Conservation (phyloP, 1,140 invertebrate genomes). For the Centruroides sculpturatus region DNA sequence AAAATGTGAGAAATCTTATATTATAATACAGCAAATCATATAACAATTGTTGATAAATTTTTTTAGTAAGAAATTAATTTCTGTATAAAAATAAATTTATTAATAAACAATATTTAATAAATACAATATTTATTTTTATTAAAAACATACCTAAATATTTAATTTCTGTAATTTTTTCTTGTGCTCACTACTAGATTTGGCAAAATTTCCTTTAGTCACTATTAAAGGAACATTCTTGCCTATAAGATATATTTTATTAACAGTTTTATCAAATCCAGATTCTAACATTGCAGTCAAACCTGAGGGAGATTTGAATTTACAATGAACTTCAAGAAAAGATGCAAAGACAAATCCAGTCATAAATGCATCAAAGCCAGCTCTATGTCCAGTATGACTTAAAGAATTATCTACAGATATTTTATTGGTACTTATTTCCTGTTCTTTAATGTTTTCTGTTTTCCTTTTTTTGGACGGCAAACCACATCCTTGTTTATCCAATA, state of each 20-base stretch:
- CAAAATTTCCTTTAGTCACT: conserved; percentile 27
- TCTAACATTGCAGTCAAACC: background rate
- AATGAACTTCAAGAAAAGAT: conserved; percentile 15
- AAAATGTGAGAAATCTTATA: no score
- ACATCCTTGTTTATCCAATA: conserved; percentile 18
- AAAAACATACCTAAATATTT: no score
- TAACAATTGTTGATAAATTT: no score
- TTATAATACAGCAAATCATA: no score
- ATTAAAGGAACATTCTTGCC: conserved; percentile 29
- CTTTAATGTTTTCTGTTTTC: conserved; percentile 14
- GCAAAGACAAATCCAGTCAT: conserved; percentile 34
- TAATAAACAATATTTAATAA: no score
- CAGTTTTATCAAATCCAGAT: conserved; percentile 17
- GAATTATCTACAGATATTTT: background rate
- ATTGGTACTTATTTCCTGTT: background rate
- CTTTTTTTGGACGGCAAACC: background rate
- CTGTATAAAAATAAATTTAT: no score
- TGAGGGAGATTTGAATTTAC: no score
- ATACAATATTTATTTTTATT: no score
- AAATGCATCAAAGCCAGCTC: conserved; percentile 35
- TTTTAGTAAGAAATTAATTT: no score
- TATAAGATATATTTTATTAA: conserved; percentile 28
- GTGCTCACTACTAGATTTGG: conserved; percentile 25
- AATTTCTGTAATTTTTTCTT: conserved; percentile 16
- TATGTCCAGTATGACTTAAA: conserved; percentile 21